A percentile compares a stretch with the other conserved stretches of the same genome.
Evolutionary conservation across 2,113 vertebrate genomes (phyloP).

Genomic region (Protobothrops mucrosquamatus): DNA sequence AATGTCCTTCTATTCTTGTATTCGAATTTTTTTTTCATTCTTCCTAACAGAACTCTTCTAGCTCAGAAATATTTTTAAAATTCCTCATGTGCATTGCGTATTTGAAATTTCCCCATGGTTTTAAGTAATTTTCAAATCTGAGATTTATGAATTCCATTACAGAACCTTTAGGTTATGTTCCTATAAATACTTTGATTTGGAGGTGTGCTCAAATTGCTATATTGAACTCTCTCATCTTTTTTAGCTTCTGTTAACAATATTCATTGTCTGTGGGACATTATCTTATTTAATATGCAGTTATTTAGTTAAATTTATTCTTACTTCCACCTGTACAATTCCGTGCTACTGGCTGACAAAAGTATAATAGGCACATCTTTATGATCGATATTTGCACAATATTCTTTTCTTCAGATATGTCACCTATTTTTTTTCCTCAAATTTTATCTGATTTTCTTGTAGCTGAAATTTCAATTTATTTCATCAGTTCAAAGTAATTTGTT

Average conservation of each 20-base stretch:
- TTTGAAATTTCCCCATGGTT: not conserved
- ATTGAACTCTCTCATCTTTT: not conserved
- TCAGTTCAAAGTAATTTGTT: too few relatives aligned
- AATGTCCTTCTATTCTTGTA: not conserved
- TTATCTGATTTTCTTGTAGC: too few relatives aligned
- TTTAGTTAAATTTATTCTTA: too few relatives aligned
- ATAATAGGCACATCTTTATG: too few relatives aligned
- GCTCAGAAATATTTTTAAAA: not conserved
- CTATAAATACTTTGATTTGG: not conserved
- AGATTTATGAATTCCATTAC: not conserved
- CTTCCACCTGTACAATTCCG: too few relatives aligned
- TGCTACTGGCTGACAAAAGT: too few relatives aligned
- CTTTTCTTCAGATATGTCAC: too few relatives aligned
- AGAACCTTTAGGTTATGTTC: not conserved
- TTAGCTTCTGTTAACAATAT: not conserved
- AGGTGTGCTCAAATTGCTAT: not conserved
- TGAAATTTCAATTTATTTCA: too few relatives aligned
- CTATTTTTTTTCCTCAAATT: too few relatives aligned
- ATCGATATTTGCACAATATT: too few relatives aligned
- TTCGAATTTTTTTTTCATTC: not conserved
- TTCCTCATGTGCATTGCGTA: not conserved
- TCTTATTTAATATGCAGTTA: too few relatives aligned
- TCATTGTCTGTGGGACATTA: not conserved
- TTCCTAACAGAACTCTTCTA: not conserved
- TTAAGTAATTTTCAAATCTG: not conserved